Conservation (phyloP, 2,888 invertebrate genomes). For the Tachina grossa region DNA sequence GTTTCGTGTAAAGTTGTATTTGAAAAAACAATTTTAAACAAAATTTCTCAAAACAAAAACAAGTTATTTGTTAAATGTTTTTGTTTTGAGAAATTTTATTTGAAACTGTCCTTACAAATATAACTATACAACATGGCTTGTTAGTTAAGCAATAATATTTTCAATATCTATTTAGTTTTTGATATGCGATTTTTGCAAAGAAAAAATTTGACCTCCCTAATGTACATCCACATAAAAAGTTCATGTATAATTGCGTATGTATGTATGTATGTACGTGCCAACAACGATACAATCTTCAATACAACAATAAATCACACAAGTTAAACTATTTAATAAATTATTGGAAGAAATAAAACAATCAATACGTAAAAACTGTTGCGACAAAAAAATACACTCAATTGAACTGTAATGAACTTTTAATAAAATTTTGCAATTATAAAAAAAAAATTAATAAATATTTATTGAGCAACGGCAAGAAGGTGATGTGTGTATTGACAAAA, state of each 20-base stretch:
- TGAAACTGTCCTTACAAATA: no score
- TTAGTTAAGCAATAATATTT: no score
- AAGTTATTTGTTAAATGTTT: no score
- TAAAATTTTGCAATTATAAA: conserved; percentile 38
- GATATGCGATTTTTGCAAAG: no score
- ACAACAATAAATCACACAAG: conserved; percentile 57
- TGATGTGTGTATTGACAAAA: conserved; percentile 12
- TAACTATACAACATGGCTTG: no score
- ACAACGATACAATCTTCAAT: conserved; percentile 30
- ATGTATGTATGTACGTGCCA: neutral
- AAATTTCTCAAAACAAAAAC: no score
- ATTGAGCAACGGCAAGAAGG: conserved; percentile 13
- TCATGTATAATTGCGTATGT: neutral
- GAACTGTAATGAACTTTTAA: conserved; percentile 64
- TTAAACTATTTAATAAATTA: conserved; percentile 65
- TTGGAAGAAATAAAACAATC: conserved; percentile 33
- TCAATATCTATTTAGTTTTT: no score
- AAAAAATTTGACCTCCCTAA: no score
- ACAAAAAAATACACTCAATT: conserved; percentile 27
- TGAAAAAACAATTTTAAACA: no score
- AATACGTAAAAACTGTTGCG: neutral
- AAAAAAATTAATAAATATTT: conserved; percentile 1
- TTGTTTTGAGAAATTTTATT: no score
- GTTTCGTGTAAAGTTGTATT: no score
- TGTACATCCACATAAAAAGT: neutral